phyloP scores from a whole-genome alignment of 2,797 vertebrate species.

The Chanos chanos region DNA sequence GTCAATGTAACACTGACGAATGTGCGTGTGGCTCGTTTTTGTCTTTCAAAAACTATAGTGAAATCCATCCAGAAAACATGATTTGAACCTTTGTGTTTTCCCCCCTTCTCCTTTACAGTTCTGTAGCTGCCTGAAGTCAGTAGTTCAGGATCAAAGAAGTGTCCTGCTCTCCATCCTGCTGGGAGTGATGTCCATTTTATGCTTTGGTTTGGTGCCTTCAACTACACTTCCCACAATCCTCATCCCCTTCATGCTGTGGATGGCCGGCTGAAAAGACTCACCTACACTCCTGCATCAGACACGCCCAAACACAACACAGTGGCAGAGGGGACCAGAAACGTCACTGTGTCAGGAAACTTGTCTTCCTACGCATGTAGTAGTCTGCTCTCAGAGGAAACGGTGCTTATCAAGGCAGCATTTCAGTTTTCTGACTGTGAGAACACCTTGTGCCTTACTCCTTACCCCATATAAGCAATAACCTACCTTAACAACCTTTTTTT shows the following conservation, averaged over 20 bases:
- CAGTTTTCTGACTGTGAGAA: too few relatives aligned
- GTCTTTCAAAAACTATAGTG: too few relatives aligned
- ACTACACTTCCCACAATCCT: conserved; percentile 83
- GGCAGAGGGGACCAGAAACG: conserved; percentile 10
- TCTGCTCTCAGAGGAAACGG: too few relatives aligned
- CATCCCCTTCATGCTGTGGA: conserved; percentile 88
- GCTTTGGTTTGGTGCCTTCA: conserved; percentile 76
- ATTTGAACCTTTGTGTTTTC: not conserved
- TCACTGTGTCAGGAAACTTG: too few relatives aligned
- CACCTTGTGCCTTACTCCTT: too few relatives aligned
- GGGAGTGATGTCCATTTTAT: conserved; percentile 77
- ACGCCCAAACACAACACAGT: not conserved
- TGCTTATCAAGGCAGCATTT: too few relatives aligned
- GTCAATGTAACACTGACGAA: too few relatives aligned
- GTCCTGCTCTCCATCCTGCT: conserved; percentile 73
- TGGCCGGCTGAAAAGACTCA: conserved; percentile 76
- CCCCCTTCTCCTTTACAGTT: conserved; percentile 70
- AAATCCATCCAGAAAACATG: not conserved
- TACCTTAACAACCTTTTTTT: too few relatives aligned
- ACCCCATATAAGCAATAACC: too few relatives aligned
- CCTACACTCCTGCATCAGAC: not conserved
- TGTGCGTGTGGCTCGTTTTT: too few relatives aligned
- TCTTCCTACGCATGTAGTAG: too few relatives aligned
- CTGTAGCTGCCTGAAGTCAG: conserved; percentile 81
- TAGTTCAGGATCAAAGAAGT: conserved; percentile 89